A percentile compares a stretch with the other conserved stretches of the same genome.
Evolutionary conservation across 2,113 vertebrate species (phyloP).

Genomic region (Phalacrocorax pelagicus): DNA sequence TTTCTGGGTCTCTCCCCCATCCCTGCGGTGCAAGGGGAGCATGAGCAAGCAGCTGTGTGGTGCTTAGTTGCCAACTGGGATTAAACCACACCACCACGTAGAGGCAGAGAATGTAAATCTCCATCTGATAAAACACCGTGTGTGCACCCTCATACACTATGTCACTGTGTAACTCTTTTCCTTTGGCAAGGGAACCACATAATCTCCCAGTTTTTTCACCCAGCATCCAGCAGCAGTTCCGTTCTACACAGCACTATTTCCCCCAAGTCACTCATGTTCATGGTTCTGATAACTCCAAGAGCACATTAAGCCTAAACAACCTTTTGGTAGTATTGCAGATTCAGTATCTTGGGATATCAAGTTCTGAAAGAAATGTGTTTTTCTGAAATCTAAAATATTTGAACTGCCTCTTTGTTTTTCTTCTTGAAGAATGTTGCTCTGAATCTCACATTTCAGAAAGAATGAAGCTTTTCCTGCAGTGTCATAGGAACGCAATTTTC

Average conservation of each 20-base stretch:
- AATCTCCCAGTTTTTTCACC: neutral
- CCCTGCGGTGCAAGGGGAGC: too few relatives aligned
- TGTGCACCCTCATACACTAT: accelerated
- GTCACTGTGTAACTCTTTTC: accelerated
- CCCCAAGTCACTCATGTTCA: neutral
- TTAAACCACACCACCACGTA: neutral
- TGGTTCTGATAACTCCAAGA: neutral
- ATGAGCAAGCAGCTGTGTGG: too few relatives aligned
- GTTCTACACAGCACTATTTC: neutral
- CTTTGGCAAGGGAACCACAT: neutral
- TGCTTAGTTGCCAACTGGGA: too few relatives aligned
- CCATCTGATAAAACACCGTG: too few relatives aligned
- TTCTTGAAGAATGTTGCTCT: neutral
- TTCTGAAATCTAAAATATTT: neutral
- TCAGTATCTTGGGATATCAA: neutral
- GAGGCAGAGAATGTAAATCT: neutral
- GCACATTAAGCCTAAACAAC: neutral
- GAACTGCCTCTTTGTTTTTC: neutral
- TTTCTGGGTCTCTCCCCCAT: too few relatives aligned
- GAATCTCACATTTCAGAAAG: neutral
- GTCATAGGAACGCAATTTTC: neutral
- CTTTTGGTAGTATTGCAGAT: neutral
- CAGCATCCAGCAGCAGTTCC: neutral
- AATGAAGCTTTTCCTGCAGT: neutral
- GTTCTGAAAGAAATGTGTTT: neutral